Evolutionary conservation across 2,113 vertebrate genomes (phyloP), one percentile per base, ranked within the genome.

Genomic region (Gambusia holbrooki): DNA sequence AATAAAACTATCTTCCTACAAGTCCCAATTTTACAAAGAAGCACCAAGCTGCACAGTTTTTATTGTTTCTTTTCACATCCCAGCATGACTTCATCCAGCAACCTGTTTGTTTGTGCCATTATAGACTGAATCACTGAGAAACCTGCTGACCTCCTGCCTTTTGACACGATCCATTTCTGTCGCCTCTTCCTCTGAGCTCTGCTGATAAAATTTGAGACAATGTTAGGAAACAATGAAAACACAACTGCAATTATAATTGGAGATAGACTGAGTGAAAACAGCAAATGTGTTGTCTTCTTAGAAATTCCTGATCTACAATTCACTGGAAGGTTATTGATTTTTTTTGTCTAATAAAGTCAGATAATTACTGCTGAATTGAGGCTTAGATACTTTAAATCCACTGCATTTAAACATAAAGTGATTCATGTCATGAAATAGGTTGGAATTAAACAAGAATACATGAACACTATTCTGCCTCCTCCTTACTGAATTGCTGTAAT

Each of bases 281-380:
- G 15, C 15, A 48, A 19, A 17, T 19, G 5, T 25, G 25, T n/a
- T 5, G 12, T 25, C 32, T n/a, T 40, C 14, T 40, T 32, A 27
- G 32, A 60, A 12, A 51, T 32, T 5, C 6, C 15, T 13, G 4
- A 27, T 14, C 2, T 35, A 14, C 48, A 71, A 54, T 1, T 33
- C 30, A 35, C 54, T 40, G 15, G 33, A 61, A 37, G 54, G 25
- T 28, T 61, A 28, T 61, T 37, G 69, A 71, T 70, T 70, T 33
- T 37, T 29, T 33, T 28, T 66, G 22, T 17, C 30, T 28, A 30
- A 33, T 64, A 33, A 64, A 32, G 30, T 33, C 30, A 32, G 62
- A 35, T 54, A 35, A 65, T 35, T 3, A 25, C 32, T 35, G 32
- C 32, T 11, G 17, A 27, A 22, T 32, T 10, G 32, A 19, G 32